Evolutionary conservation across 1,140 invertebrate species (phyloP).

Genomic region (Drosophila pandora): DNA sequence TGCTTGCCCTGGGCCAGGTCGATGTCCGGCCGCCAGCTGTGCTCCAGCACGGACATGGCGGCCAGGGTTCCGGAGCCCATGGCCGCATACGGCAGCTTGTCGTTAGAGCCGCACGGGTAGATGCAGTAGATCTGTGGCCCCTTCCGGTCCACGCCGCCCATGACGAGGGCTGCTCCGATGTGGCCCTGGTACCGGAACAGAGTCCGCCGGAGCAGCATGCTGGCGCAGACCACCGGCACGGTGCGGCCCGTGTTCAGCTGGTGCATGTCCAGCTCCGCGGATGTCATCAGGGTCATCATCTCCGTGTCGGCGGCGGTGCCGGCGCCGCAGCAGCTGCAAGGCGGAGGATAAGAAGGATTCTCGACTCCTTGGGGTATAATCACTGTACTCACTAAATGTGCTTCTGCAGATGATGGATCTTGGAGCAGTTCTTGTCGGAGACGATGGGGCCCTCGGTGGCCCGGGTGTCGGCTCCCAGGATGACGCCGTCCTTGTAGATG

Average conservation of each 20-base stretch:
- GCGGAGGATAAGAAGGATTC: too few relatives aligned
- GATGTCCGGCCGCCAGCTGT: constrained; percentile 93
- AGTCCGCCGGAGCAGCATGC: constrained; percentile 95
- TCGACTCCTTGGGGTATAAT: background rate
- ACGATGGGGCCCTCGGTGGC: constrained; percentile 97
- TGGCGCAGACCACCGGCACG: constrained; percentile 94
- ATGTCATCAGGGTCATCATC: constrained; percentile 93
- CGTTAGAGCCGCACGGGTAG: constrained; percentile 97
- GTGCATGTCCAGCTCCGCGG: constrained; percentile 95
- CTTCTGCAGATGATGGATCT: constrained; percentile 97
- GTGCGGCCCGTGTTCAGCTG: constrained; percentile 94
- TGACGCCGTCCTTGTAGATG: constrained; percentile 96
- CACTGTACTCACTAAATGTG: constrained; percentile 95
- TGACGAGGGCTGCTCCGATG: constrained; percentile 96
- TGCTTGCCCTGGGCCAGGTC: constrained; percentile 94
- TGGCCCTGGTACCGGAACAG: constrained; percentile 97
- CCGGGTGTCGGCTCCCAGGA: constrained; percentile 98
- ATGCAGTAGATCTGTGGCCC: constrained; percentile 93
- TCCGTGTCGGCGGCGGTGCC: constrained; percentile 99
- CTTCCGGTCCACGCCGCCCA: constrained; percentile 96
- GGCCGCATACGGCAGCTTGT: constrained; percentile 94
- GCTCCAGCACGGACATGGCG: constrained; percentile 98
- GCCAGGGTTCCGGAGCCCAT: constrained; percentile 99
- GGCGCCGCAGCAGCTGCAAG: constrained; percentile 92
- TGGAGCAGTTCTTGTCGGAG: constrained; percentile 97